These are phyloP conservation scores for Antheraea pernyi DNA, from an alignment of 1,140 invertebrate genomes.

Conservation along the genomic window DNA sequence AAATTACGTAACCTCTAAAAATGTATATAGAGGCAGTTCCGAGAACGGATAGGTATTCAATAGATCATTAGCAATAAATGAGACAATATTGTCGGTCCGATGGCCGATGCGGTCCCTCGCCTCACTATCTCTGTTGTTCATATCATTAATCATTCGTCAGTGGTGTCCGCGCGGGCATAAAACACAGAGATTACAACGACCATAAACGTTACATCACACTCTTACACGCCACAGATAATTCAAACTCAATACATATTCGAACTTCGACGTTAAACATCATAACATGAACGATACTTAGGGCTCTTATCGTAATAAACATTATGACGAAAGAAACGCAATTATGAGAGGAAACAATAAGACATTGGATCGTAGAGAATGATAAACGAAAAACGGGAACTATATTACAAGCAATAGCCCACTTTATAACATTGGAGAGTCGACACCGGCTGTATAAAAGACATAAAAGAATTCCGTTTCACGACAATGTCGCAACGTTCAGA, in stretches of 20 bases:
- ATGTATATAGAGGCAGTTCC: slow-evolving; percentile 14
- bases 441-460: slow-evolving; percentile 12
- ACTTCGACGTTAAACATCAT: neutral
- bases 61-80: slow-evolving; percentile 66
- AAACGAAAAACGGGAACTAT: slow-evolving; percentile 39
- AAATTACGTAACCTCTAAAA: slow-evolving; percentile 28
- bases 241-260: slow-evolving; percentile 22
- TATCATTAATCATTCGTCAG: slow-evolving; percentile 57
- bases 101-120: slow-evolving; percentile 29
- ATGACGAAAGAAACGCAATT: neutral
- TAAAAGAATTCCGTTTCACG: slow-evolving; percentile 39
- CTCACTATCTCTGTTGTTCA: slow-evolving; percentile 39
- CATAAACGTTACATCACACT: slow-evolving; percentile 50
- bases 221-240: slow-evolving; percentile 35
- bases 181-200: slow-evolving; percentile 50
- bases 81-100: slow-evolving; percentile 61
- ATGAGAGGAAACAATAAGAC: neutral
- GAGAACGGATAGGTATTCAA: slow-evolving; percentile 42
- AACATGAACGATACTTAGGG: neutral
- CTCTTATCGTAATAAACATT: neutral
- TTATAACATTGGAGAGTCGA: slow-evolving; percentile 19
- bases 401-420: slow-evolving; percentile 36
- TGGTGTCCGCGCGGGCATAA: slow-evolving; percentile 45
- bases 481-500: slow-evolving; percentile 29
- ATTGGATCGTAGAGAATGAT: slow-evolving; percentile 22